Conservation (phyloP, 2,113 vertebrate species). For the Azemiops feae region DNA sequence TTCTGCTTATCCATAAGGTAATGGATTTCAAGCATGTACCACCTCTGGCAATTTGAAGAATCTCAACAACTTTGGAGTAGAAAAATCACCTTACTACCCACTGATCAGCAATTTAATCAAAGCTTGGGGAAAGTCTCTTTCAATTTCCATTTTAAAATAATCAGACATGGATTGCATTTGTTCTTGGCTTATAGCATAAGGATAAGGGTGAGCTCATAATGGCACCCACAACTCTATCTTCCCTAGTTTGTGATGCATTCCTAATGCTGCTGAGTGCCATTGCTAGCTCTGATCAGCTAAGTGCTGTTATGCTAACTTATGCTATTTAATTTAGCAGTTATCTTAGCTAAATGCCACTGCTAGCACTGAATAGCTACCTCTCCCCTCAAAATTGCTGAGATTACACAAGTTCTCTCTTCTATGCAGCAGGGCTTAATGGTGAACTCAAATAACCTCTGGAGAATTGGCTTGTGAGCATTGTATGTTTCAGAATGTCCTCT, state of each 20-base stretch:
- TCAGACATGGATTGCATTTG: not conserved
- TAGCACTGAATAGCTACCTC: not conserved
- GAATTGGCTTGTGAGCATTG: not conserved
- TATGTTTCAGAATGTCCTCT: not conserved
- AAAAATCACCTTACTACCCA: not conserved
- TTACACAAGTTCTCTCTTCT: not conserved
- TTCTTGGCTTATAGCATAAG: not conserved
- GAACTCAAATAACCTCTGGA: not conserved
- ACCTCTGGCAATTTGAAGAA: not conserved
- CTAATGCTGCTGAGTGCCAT: not conserved
- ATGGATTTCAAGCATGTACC: not conserved
- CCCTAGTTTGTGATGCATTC: not conserved
- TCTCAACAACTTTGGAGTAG: not conserved
- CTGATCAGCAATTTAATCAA: not conserved
- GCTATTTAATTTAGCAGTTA: not conserved
- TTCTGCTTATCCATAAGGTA: not conserved
- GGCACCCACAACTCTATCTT: not conserved
- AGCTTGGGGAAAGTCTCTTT: not conserved
- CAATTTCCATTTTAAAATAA: not conserved
- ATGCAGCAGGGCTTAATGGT: not conserved
- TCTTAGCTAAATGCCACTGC: not conserved
- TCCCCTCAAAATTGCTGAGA: not conserved
- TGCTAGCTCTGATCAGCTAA: not conserved
- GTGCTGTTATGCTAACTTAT: not conserved
- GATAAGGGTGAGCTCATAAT: not conserved